Base-by-base conservation (phyloP, 2,888 invertebrate species). In the Hypolimnas misippus region DNA sequence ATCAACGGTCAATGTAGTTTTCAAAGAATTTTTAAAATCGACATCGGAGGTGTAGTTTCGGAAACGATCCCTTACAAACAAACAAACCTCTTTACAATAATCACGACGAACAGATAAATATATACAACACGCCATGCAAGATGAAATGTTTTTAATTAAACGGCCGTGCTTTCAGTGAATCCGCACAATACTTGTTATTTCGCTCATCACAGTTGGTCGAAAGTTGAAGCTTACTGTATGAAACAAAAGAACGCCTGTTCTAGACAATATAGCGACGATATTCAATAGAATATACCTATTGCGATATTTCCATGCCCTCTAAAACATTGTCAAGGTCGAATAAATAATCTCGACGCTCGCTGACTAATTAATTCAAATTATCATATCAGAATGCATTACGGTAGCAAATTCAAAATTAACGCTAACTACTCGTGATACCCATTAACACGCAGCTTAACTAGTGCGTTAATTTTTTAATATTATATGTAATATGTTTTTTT, bases 111-210 rank as follows among this genome's bases (percentile, higher is more conserved):
- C 19, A 12, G 19, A 19, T 44, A 12, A 44, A 21, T 42, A 17
- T 42, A 8, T 16, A 42, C 12, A 44, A 12, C 12, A 5, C 10
- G 21, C 4, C 12, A 46, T 46, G 21, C 19, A 5, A 46, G 44
- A 19, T 19, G 44, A 44, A 44, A 44, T 21, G 42, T 19, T 42
- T 40, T 46, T 46, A n/a, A 21, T 21, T 44, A 21, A 44, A 46
- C 21, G 19, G 12, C n/a, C 5, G 21, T 21, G 21, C 12, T 46
- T 21, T 21, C 21, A n/a, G 19, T 21, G 21, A 4, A 46, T n/a
- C 12, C n/a, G 35, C 10, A 46, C 12, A 21, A 46, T 46, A 21
- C 44, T 5, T 38, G 35, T 38, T 38, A n/a, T 38, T 33, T 38
- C 19, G 4, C 19, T 19, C 19, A 17, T 21, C 44, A 21, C n/a